Conservation (phyloP, 2,888 invertebrate genomes). For the Erebia palarica region DNA sequence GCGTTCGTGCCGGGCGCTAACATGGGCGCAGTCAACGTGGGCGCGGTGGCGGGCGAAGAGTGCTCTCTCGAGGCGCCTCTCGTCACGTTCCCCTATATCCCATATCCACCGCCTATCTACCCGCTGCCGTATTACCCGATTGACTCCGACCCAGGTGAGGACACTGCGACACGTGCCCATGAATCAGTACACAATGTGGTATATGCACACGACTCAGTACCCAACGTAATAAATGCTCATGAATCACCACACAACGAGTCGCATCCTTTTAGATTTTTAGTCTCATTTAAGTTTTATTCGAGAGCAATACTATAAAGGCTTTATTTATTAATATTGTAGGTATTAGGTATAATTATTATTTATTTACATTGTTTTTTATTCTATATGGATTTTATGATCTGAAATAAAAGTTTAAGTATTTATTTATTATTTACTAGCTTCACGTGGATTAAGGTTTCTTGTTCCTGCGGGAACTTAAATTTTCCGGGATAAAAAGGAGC, state of each 20-base stretch:
- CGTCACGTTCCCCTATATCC: constrained; percentile 66
- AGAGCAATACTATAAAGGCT: too few relatives aligned
- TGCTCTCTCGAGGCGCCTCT: constrained; percentile 54
- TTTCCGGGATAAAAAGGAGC: too few relatives aligned
- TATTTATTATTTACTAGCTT: too few relatives aligned
- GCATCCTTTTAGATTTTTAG: too few relatives aligned
- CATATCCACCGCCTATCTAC: constrained; percentile 76
- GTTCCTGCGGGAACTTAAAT: too few relatives aligned
- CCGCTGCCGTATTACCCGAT: constrained; percentile 72
- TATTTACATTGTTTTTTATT: too few relatives aligned
- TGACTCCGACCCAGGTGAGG: constrained; percentile 66
- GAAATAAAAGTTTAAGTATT: too few relatives aligned
- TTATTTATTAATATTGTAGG: too few relatives aligned
- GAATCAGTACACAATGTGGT: neutral
- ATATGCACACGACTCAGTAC: neutral
- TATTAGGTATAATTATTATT: too few relatives aligned
- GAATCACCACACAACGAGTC: neutral
- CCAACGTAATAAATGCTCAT: neutral
- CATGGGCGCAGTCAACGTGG: constrained; percentile 49
- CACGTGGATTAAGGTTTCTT: too few relatives aligned
- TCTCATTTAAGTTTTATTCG: too few relatives aligned
- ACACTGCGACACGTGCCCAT: constrained; percentile 1
- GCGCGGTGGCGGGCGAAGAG: constrained; percentile 40
- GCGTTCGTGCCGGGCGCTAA: constrained; percentile 38
- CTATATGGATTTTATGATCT: too few relatives aligned